phyloP scores from a whole-genome alignment of 2,113 vertebrate species.

The Pseudorasbora parva region DNA sequence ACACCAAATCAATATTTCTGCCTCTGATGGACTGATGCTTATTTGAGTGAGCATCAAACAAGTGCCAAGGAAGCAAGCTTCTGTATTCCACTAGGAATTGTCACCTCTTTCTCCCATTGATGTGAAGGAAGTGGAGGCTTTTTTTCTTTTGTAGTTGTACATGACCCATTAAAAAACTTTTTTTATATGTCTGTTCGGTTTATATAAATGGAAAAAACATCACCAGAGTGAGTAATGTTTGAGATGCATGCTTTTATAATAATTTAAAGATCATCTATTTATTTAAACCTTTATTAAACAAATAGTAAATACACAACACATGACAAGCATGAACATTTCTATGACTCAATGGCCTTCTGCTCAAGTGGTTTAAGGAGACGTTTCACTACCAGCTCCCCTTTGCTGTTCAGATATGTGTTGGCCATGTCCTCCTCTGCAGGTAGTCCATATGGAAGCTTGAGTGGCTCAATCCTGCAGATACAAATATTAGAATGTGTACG shows the following conservation, averaged over 20 bases:
- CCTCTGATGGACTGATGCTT: slow-evolving; percentile 16
- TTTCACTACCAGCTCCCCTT: slow-evolving; percentile 84
- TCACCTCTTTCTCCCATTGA: slow-evolving; percentile 32
- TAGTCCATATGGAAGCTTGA: slow-evolving; percentile 88
- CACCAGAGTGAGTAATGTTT: background rate
- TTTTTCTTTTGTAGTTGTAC: slow-evolving; percentile 36
- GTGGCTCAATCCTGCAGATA: slow-evolving; percentile 83
- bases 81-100: slow-evolving; percentile 33
- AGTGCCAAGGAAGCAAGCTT: slow-evolving; percentile 56
- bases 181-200: background rate
- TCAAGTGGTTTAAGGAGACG: slow-evolving; percentile 73
- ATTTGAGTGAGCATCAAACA: slow-evolving; percentile 25
- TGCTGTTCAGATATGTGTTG: slow-evolving; percentile 83
- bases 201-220: background rate
- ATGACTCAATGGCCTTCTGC: slow-evolving; percentile 73
- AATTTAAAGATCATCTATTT: background rate
- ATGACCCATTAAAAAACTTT: slow-evolving; percentile 17
- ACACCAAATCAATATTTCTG: background rate
- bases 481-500: background rate
- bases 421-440: slow-evolving; percentile 87
- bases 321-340: slow-evolving; percentile 32
- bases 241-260: background rate
- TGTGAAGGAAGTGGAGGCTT: slow-evolving; percentile 41
- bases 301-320: background rate
- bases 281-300: slow-evolving; percentile 40